A percentile compares a stretch with the other conserved stretches of the same genome.
These are phyloP conservation scores for Norana najaformis DNA, from an alignment of 2,888 invertebrate species.

Conservation along the genomic window DNA sequence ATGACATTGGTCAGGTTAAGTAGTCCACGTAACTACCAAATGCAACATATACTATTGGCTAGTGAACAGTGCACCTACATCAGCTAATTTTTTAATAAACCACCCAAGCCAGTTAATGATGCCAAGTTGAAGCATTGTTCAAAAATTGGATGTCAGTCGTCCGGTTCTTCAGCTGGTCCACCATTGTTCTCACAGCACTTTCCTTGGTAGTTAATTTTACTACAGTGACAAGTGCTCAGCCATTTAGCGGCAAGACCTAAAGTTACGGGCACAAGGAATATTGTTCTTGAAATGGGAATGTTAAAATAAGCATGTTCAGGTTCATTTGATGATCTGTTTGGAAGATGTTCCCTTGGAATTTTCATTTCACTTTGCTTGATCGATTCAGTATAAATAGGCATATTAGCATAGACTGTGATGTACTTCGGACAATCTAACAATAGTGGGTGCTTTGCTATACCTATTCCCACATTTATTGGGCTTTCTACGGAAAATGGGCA, in stretches of 20 bases:
- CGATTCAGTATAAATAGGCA: not conserved
- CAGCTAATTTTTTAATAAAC: not conserved
- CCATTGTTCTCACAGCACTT: no score
- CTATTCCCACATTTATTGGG: not conserved
- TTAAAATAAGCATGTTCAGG: not conserved
- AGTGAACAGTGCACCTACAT: not conserved
- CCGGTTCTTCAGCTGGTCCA: not conserved
- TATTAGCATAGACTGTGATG: not conserved
- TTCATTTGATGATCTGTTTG: not conserved
- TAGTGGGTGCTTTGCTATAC: not conserved
- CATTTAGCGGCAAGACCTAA: not conserved
- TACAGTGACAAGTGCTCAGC: no score
- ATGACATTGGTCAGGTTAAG: no score
- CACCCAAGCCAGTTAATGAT: not conserved
- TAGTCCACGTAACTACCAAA: no score
- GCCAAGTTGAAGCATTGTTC: not conserved
- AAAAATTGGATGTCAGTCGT: not conserved
- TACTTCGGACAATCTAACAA: not conserved
- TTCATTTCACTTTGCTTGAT: not conserved
- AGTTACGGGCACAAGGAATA: not conserved
- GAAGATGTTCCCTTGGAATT: not conserved
- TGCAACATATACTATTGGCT: no score
- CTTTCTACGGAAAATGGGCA: not conserved
- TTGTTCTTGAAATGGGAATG: no score
- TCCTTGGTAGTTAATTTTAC: not conserved